Evolutionary conservation across 1,140 invertebrate species (phyloP).

Genomic region (Drosophila chauvacae): DNA sequence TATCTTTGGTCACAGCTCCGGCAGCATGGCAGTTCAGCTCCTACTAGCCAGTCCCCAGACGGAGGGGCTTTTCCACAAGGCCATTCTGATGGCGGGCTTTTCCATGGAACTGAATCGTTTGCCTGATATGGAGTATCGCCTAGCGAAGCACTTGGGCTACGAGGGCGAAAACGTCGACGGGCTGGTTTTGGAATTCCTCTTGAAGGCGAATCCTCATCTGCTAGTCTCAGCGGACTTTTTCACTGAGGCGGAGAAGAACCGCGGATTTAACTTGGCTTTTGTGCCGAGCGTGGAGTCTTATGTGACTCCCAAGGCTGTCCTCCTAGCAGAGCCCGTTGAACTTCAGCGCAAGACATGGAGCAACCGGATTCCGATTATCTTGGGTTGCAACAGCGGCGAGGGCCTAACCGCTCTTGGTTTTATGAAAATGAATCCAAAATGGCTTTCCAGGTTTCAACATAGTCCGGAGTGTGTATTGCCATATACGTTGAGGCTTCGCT

Average conservation of each 20-base stretch:
- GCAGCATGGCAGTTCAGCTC: constrained; percentile 80
- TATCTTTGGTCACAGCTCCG: constrained; percentile 86
- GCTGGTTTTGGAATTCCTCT: constrained; percentile 44
- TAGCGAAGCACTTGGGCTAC: constrained; percentile 71
- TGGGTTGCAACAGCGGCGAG: constrained; percentile 59
- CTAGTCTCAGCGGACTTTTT: constrained; percentile 38
- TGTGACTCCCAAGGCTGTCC: constrained; percentile 31
- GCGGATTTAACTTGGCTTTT: neutral
- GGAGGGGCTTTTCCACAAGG: constrained; percentile 86
- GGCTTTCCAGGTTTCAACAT: constrained; percentile 5
- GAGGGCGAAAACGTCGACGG: constrained; percentile 57
- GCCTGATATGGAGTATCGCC: constrained; percentile 56
- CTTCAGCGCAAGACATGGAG: constrained; percentile 61
- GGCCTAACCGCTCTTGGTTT: neutral
- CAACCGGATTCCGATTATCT: constrained; percentile 64
- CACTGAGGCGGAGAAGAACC: constrained; percentile 30
- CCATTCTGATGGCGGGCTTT: constrained; percentile 86
- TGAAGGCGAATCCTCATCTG: constrained; percentile 31
- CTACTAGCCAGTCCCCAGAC: constrained; percentile 68
- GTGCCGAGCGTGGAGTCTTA: constrained; percentile 56
- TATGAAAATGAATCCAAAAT: constrained; percentile 16
- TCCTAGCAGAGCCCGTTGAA: constrained; percentile 43
- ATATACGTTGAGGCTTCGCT: constrained; percentile 11
- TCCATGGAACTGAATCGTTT: constrained; percentile 56
- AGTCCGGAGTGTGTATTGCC: constrained; percentile 54